Conservation (phyloP, 2,888 invertebrate genomes). For the Mythimna albipuncta region DNA sequence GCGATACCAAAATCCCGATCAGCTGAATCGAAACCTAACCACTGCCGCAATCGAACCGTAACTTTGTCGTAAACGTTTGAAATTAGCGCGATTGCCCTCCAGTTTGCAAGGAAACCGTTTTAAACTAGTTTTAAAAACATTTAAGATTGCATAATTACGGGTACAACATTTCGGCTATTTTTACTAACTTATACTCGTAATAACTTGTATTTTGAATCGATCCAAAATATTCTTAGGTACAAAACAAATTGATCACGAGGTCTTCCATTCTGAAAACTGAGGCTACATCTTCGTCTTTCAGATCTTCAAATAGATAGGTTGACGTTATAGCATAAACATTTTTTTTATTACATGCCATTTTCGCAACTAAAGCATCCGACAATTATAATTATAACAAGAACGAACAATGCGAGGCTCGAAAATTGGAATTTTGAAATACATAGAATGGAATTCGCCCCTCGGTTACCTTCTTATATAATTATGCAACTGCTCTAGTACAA, state of each 20-base stretch:
- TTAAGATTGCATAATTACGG: slow-evolving; percentile 38
- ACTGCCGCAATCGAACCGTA: no score
- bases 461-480: slow-evolving; percentile 65
- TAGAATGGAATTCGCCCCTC: slow-evolving; percentile 58
- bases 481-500: slow-evolving; percentile 74
- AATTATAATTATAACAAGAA: slow-evolving; percentile 26
- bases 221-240: neutral
- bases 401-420: slow-evolving; percentile 30
- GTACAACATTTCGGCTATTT: slow-evolving; percentile 14
- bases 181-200: neutral
- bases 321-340: neutral
- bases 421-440: slow-evolving; percentile 53
- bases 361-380: slow-evolving; percentile 26
- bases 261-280: neutral
- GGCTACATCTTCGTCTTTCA: neutral
- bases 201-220: neutral
- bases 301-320: neutral
- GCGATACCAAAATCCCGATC: no score
- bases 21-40: no score
- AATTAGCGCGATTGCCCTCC: no score
- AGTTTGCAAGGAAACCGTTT: slow-evolving; percentile 39
- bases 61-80: no score
- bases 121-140: slow-evolving; percentile 47
- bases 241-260: neutral
- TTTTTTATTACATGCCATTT: slow-evolving; percentile 22